Conservation (phyloP, 2,797 vertebrate genomes). For the Malurus leucopterus region DNA sequence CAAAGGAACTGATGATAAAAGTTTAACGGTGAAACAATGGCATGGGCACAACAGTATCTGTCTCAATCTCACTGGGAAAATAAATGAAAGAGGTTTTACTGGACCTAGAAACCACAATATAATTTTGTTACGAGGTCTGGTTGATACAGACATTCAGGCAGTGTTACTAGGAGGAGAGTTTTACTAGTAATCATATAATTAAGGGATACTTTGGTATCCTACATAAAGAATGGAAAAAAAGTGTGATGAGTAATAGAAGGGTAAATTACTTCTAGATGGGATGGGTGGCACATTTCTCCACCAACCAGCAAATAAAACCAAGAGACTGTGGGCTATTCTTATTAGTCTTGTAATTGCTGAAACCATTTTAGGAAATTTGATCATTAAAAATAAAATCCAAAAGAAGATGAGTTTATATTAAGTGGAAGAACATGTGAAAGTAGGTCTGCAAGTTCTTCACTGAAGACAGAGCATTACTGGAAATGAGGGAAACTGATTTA, state of each 20-base stretch:
- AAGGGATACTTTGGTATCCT: neutral
- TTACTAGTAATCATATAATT: neutral
- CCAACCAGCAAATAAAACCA: neutral
- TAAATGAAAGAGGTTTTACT: neutral
- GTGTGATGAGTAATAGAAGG: neutral
- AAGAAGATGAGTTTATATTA: neutral
- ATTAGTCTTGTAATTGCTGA: neutral
- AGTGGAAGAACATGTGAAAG: neutral
- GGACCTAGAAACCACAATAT: neutral
- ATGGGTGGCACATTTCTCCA: neutral
- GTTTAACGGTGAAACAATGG: neutral
- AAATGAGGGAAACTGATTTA: neutral
- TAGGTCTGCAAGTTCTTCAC: neutral
- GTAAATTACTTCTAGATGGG: neutral
- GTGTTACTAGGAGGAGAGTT: neutral
- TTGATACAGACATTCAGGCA: neutral
- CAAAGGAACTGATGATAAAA: neutral
- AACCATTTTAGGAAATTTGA: neutral
- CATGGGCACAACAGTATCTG: neutral
- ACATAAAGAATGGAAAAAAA: neutral
- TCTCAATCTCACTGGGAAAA: neutral
- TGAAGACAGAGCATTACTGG: neutral
- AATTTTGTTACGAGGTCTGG: neutral
- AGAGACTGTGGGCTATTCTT: neutral
- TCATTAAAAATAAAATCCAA: slow-evolving; percentile 21